Evolutionary conservation across 2,888 invertebrate species (phyloP), one percentile per base, ranked within the genome.

Genomic region (Cordilura impudica): DNA sequence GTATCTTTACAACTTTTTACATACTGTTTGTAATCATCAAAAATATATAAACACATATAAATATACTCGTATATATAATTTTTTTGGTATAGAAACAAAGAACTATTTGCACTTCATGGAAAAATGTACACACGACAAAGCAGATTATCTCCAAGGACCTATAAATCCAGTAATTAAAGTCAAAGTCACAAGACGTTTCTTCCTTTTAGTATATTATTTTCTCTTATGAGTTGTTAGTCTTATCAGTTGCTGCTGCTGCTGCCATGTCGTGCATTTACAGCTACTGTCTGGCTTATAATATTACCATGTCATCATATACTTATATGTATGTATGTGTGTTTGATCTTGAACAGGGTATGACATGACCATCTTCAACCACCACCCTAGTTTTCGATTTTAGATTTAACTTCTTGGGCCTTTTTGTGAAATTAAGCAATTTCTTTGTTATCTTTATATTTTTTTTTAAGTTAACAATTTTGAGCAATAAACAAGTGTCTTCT

Each of bases 81-180:
- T 69, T 60, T 53, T 74, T 77, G 43, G 56, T 83, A 79, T 81
- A 83, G 84, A 83, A 86, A 87, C 87, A 87, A 87, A 87, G 85
- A 80, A 79, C 29, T 61, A 69, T 47, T 14, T 12, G 19, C 39
- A 56, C 47, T 63, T 35, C 18, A 43, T 72, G 72, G n/a, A 63
- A 72, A 39, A 23, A 61, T 53, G 18, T 56, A 75, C 74, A 75
- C 67, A 82, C 81, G 81, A 81, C 81, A 82, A 78, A 82, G 82
- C 75, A 86, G 87, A 88, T 88, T 88, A 89, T 88, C 89, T 88
- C 88, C 83, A 88, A 89, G 89, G 89, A 88, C 88, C 87, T 88
- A 88, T 88, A 88, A 88, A 88, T 89, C 88, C 88, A 88, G 88
- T 89, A 87, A 88, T 88, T 88, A 88, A 88, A 88, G 89, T 88